Base-by-base conservation (phyloP, 2,888 invertebrate genomes). In the Leptinotarsa juncta region DNA sequence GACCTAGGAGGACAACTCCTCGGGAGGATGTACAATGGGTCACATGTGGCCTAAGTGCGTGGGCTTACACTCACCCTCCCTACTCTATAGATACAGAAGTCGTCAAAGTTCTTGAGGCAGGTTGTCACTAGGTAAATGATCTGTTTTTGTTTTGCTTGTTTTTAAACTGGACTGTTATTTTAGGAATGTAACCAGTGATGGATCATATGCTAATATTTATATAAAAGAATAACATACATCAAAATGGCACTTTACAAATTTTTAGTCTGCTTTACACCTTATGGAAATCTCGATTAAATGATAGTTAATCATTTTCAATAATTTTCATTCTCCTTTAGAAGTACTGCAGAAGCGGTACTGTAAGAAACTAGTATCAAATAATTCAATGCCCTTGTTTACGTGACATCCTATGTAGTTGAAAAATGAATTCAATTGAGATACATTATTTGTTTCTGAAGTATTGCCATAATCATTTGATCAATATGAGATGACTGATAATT, bases 71-170 rank as follows among this genome's bases (percentile, higher is more conserved):
- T n/a, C n/a, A n/a, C n/a, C n/a, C n/a, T n/a, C n/a, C n/a, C n/a
- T n/a, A n/a, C n/a, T n/a, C n/a, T n/a, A n/a, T n/a, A n/a, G n/a
- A n/a, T n/a, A n/a, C 20, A 20, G 20, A 20, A 96, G 84, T 96
- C 97, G n/a, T 93, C 95, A 1, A 96, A 96, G 88, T 98, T 98
- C 87, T 90, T 98, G 67, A 93, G 95, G 82, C 95, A 96, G 88
- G 96, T 98, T 80, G 96, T 97, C 16, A 92, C 94, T 26, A 97
- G 97, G 95, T 95, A 90, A 86, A 89, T 85, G 32, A 53, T 49
- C 42, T 67, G 18, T 60, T 18, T 60, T 60, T 23, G 16, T 60
- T 3, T n/a, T 16, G 3, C 20, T 5, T 18, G 12, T 65, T 69
- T 66, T 48, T 0, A 4, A 55, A 32, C 26, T 18, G 4, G 18